These are phyloP conservation scores for Eonycteris spelaea DNA, from an alignment of 2,113 vertebrate genomes.

Conservation along the genomic window DNA sequence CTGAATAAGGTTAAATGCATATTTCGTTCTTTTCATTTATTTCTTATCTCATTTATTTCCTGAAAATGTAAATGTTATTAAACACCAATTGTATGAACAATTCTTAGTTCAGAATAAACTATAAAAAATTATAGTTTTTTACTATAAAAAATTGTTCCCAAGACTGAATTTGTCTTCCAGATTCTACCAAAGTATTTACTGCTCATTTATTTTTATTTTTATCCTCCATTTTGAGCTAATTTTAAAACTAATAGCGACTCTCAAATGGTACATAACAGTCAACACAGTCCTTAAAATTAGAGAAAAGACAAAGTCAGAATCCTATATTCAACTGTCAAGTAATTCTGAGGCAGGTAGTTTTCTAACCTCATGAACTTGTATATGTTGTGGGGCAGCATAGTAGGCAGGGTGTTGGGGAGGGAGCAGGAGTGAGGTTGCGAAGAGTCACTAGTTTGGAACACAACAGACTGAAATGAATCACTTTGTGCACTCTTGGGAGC, in stretches of 20 bases:
- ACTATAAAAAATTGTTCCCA: neutral
- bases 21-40: slow-evolving; percentile 2
- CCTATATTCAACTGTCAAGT: neutral
- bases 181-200: neutral
- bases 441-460: neutral
- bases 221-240: neutral
- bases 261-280: neutral
- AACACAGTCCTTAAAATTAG: neutral
- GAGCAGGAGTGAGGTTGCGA: too few species aligned
- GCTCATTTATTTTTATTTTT: neutral
- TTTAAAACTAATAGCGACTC: neutral
- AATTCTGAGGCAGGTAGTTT: neutral
- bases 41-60: neutral
- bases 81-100: neutral
- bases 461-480: neutral
- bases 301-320: neutral
- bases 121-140: too few species aligned
- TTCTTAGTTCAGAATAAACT: slow-evolving; percentile 15
- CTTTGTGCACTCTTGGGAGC: too few species aligned
- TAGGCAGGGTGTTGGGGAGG: too few species aligned
- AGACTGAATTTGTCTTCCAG: neutral
- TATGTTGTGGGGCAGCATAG: neutral
- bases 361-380: neutral
- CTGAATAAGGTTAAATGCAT: neutral
- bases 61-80: neutral